These are phyloP conservation scores for Eonycteris spelaea DNA, from an alignment of 2,113 vertebrate species.

Conservation along the genomic window DNA sequence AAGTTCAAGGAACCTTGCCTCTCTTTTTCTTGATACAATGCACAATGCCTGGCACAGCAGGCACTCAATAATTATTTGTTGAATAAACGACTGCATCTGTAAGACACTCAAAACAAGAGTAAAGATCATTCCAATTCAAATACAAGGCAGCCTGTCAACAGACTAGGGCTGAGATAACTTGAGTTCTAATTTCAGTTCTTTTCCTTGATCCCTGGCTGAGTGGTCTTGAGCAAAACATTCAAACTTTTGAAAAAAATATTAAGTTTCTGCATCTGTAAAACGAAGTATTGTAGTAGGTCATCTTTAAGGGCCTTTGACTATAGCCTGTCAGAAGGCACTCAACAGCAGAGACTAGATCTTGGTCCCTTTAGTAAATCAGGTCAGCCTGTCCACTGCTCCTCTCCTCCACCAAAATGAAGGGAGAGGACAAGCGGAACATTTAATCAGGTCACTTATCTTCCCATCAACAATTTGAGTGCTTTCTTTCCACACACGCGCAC, in stretches of 20 bases:
- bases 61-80: neutral
- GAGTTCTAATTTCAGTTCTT: neutral
- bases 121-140: slow-evolving; percentile 8
- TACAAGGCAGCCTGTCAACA: neutral
- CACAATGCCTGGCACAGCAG: neutral
- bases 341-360: neutral
- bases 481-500: neutral
- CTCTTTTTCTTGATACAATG: neutral
- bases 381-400: neutral
- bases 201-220: neutral
- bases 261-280: neutral
- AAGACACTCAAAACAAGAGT: neutral
- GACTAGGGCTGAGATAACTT: neutral
- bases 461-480: neutral
- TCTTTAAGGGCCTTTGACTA: neutral
- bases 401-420: neutral
- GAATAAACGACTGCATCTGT: neutral
- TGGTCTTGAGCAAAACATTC: neutral
- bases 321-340: neutral
- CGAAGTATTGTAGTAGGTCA: neutral
- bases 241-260: neutral
- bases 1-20: neutral
- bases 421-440: neutral
- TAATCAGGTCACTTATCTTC: neutral
- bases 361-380: neutral